Evolutionary conservation across 2,888 invertebrate species (phyloP), one percentile per base, ranked within the genome.

Genomic region (Metopia argyrocephala): DNA sequence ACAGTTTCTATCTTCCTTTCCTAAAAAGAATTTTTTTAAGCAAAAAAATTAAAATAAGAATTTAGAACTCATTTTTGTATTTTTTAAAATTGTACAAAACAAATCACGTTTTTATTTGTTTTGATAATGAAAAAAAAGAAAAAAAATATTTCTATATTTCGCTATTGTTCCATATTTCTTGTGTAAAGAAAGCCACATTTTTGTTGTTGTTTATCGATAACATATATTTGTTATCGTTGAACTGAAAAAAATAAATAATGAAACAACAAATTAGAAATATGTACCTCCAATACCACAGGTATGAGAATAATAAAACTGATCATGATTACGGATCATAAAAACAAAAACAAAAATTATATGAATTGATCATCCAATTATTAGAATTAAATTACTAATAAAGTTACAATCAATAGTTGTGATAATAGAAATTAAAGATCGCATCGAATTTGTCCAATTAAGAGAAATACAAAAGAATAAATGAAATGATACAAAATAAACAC

Each of bases 101-200:
- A 71, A 66, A 75, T 79, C 79, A 79, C 79, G 79, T 75, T 79
- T 70, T 79, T 76, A 12, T 38, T 38, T 12, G 1, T 12, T 38
- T 38, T 38, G 12, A 38, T 38, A 12, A 9, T 38, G 38, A 38
- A 38, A 38, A 6, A 12, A 31, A 9, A 31, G 31, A 31, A 31
- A 6, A 31, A 9, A 31, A 31, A 9, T 6, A 31, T 9, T 38
- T 38, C 3, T 38, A 15, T 38, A 15, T 4, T 0, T 1, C 4
- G 38, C 38, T 38, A 38, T 38, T 38, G 38, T 38, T 38, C 12
- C 38, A 12, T 38, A 12, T 38, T 9, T 38, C 38, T 38, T 38
- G 38, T 38, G 3, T 38, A 38, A 38, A 38, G 38, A 38, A 38
- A 38, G 38, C 38, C 38, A 38, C 38, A 38, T 12, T 12, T 12